A percentile compares a stretch with the other conserved stretches of the same genome.
phyloP scores from a whole-genome alignment of 2,888 invertebrate species.

The Caenorhabditis uteleia region DNA sequence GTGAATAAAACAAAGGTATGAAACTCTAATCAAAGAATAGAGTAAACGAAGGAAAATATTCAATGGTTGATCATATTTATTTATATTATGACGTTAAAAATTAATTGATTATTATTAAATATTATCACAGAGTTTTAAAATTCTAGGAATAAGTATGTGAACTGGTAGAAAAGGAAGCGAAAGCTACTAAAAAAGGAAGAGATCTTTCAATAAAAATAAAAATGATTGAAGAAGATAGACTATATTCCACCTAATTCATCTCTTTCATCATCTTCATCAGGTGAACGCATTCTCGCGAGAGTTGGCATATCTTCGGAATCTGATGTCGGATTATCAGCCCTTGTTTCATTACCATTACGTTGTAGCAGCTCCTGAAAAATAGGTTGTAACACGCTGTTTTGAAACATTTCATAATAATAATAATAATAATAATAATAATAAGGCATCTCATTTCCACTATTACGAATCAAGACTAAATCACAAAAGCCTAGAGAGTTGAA shows the following conservation, averaged over 20 bases:
- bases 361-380: conserved; percentile 36
- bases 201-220: conserved; percentile 1
- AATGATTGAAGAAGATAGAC: neutral
- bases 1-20: neutral
- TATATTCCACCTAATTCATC: conserved; percentile 36
- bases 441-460: too few relatives aligned
- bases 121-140: too few relatives aligned
- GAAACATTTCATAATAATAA: too few relatives aligned
- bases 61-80: too few relatives aligned
- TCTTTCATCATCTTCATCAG: conserved; percentile 17
- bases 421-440: too few relatives aligned
- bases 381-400: too few relatives aligned
- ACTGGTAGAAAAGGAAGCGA: neutral
- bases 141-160: too few relatives aligned
- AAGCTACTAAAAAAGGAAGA: conserved; percentile 1
- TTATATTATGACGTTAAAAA: too few relatives aligned
- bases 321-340: conserved; percentile 4
- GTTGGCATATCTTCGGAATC: conserved; percentile 18
- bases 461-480: too few relatives aligned
- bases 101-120: too few relatives aligned
- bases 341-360: conserved; percentile 20
- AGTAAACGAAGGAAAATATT: neutral
- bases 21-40: conserved; percentile 4
- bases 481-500: too few relatives aligned
- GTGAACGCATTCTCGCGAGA: conserved; percentile 18